These are phyloP conservation scores for Aleiodes alternator DNA, from an alignment of 2,888 invertebrate species.

Conservation along the genomic window DNA sequence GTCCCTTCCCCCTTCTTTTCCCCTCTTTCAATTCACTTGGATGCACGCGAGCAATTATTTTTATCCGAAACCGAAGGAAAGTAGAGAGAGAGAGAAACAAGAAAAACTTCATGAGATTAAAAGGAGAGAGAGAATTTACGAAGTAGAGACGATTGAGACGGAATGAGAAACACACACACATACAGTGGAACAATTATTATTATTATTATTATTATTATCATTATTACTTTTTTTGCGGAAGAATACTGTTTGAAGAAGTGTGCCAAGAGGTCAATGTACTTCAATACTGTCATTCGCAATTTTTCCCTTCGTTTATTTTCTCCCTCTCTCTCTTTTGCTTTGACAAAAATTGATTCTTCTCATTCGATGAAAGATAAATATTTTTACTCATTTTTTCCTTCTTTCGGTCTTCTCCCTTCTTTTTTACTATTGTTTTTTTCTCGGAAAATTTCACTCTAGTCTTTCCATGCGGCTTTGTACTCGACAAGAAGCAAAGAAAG, in stretches of 20 bases:
- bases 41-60: conserved; percentile 45
- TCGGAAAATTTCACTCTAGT: neutral
- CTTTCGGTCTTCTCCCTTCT: conserved; percentile 22
- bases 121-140: neutral
- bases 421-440: neutral
- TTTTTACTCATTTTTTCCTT: conserved; percentile 51
- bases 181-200: conserved; percentile 5
- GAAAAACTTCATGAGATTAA: neutral
- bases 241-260: conserved; percentile 57
- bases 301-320: conserved; percentile 23
- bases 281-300: conserved; percentile 45
- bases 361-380: neutral
- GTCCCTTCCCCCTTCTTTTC: no score
- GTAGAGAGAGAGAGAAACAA: no score
- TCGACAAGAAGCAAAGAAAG: neutral
- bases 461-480: conserved; percentile 9
- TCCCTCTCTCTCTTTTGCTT: neutral
- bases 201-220: neutral
- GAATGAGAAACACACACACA: neutral
- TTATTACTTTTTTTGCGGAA: neutral
- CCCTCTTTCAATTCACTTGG: conserved; percentile 13
- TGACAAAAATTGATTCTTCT: conserved; percentile 11
- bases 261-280: conserved; percentile 67
- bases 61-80: conserved; percentile 23
- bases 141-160: neutral